phyloP scores from a whole-genome alignment of 2,113 vertebrate genomes.

The Ciconia maguari region DNA sequence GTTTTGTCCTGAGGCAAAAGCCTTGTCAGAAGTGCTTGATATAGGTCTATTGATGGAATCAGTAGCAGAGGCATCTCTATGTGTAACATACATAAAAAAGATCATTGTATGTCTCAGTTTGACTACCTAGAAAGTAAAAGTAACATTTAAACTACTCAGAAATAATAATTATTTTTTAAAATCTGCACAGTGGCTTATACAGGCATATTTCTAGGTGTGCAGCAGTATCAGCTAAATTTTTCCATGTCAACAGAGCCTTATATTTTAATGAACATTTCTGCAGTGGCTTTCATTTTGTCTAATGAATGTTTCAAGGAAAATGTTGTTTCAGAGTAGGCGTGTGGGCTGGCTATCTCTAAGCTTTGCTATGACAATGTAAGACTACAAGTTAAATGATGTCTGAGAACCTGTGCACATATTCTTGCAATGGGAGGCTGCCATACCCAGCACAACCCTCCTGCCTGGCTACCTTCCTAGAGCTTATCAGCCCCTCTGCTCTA shows the following conservation, averaged over 20 bases:
- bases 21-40: not conserved
- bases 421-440: not conserved
- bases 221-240: not conserved
- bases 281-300: not conserved
- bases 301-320: not conserved
- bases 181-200: not conserved
- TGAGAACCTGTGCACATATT: not conserved
- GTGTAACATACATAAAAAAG: not conserved
- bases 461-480: not conserved
- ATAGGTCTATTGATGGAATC: not conserved
- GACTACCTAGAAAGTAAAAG: not conserved
- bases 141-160: not conserved
- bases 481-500: not conserved
- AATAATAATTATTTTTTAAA: not conserved
- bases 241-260: not conserved
- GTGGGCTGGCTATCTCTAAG: not conserved
- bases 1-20: not conserved
- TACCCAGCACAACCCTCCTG: not conserved
- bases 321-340: fast-evolving
- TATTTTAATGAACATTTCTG: not conserved
- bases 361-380: not conserved
- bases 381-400: not conserved
- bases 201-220: not conserved
- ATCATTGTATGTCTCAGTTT: not conserved
- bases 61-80: not conserved